A percentile compares a stretch with the other conserved stretches of the same genome.
phyloP scores from a whole-genome alignment of 2,113 vertebrate genomes.

The Typhlomys cinereus region DNA sequence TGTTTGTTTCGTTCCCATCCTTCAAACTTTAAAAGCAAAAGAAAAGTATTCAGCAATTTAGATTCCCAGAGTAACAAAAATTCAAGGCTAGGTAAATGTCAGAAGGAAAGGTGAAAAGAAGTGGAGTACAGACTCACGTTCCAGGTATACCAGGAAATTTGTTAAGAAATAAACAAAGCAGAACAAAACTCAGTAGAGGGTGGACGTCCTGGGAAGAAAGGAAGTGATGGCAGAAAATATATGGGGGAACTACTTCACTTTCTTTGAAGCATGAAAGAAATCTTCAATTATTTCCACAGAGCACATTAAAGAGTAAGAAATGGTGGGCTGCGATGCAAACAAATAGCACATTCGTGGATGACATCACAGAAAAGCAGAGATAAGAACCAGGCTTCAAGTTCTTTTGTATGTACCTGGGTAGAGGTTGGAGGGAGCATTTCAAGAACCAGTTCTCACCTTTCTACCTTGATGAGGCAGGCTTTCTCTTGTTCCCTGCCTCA shows the following conservation, averaged over 20 bases:
- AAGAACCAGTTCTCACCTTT: no score
- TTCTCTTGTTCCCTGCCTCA: no score
- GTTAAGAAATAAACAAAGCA: constrained; percentile 9
- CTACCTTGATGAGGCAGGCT: no score
- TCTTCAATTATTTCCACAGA: not conserved
- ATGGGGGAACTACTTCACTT: not conserved
- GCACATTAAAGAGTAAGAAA: not conserved
- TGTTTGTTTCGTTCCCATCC: not conserved
- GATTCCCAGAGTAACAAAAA: constrained; percentile 8
- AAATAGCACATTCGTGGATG: not conserved
- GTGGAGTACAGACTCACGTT: not conserved
- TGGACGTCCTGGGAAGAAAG: not conserved
- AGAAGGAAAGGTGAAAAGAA: constrained; percentile 41
- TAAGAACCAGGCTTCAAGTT: not conserved
- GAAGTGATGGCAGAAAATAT: not conserved
- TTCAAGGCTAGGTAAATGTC: constrained; percentile 30
- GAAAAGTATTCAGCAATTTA: not conserved
- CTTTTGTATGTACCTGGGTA: no score
- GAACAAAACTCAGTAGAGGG: not conserved
- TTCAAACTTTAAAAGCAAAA: not conserved
- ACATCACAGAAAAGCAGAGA: not conserved
- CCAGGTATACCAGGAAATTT: not conserved
- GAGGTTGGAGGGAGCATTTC: no score
- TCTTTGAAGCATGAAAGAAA: not conserved
- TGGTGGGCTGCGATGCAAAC: constrained; percentile 17